A percentile compares a stretch with the other conserved stretches of the same genome.
Evolutionary conservation across 1,140 invertebrate genomes (phyloP).

Genomic region (Ditylenchus dipsaci): DNA sequence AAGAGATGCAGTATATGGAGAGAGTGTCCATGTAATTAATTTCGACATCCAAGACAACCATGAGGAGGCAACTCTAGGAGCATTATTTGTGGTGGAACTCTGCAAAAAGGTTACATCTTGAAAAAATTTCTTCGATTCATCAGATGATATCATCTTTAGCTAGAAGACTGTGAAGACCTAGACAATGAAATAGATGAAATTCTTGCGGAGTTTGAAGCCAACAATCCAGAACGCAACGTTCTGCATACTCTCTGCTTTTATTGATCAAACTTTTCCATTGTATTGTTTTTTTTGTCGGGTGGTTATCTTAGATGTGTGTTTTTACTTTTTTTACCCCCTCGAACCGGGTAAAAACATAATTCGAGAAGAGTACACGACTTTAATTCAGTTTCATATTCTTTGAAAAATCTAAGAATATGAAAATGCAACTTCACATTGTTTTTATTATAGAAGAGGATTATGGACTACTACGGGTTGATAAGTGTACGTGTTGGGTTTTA

Average conservation of each 20-base stretch:
- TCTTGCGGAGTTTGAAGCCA: conserved; percentile 84
- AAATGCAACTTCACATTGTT: too few relatives aligned
- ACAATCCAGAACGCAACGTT: conserved; percentile 75
- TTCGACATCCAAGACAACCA: conserved; percentile 99
- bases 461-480: too few relatives aligned
- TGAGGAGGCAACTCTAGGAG: conserved; percentile 97
- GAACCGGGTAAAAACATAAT: too few relatives aligned
- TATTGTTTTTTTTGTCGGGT: not conserved
- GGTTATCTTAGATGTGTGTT: too few relatives aligned
- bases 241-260: conserved; percentile 91
- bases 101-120: conserved; percentile 62
- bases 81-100: conserved; percentile 94
- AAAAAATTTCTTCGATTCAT: conserved; percentile 2
- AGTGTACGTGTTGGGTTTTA: too few relatives aligned
- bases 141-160: conserved; percentile 61
- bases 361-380: too few relatives aligned
- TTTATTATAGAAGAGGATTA: too few relatives aligned
- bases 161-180: conserved; percentile 82
- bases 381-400: too few relatives aligned
- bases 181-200: conserved; percentile 98
- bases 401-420: too few relatives aligned
- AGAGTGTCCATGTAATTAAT: conserved; percentile 89
- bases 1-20: conserved; percentile 52
- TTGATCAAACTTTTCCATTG: conserved; percentile 58
- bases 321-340: too few relatives aligned